Percentiles rank a stretch among this genome's conserved stretches.
Evolutionary conservation across 2,888 invertebrate species (phyloP).

Genomic region (Plutella xylostella): DNA sequence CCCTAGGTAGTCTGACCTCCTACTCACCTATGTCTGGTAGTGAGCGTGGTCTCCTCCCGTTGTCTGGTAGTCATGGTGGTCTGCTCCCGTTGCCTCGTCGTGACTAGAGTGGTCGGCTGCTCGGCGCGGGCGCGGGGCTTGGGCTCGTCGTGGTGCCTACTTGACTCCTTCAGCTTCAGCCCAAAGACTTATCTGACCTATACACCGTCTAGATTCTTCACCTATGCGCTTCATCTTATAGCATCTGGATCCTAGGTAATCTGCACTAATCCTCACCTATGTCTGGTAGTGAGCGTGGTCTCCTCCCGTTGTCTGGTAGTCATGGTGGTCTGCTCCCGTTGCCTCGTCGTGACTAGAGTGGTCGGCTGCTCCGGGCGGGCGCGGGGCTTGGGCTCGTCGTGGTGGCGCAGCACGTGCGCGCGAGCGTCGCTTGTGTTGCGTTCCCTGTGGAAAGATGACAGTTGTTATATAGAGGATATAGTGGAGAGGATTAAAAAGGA

Average conservation of each 20-base stretch:
- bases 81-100: not conserved
- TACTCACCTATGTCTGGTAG: not conserved
- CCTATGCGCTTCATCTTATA: not conserved
- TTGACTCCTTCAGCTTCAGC: too few species aligned
- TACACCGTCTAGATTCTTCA: too few species aligned
- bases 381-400: slow-evolving; percentile 69
- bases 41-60: slow-evolving; percentile 33
- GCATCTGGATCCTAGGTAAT: too few species aligned
- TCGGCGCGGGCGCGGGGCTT: slow-evolving; percentile 65
- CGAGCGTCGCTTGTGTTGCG: slow-evolving; percentile 59
- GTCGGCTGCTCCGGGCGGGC: slow-evolving; percentile 37
- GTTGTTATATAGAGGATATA: too few species aligned
- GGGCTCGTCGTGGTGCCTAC: slow-evolving; percentile 60
- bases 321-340: not conserved
- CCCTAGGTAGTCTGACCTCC: too few species aligned
- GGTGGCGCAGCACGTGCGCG: slow-evolving; percentile 45
- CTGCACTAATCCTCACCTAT: too few species aligned
- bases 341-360: not conserved
- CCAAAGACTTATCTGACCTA: too few species aligned
- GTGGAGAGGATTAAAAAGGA: too few species aligned
- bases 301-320: slow-evolving; percentile 59
- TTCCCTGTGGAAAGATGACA: slow-evolving; percentile 49
- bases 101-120: slow-evolving; percentile 15
- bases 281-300: not conserved
- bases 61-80: slow-evolving; percentile 40